Percentiles rank a stretch among this genome's conserved stretches.
Conservation (phyloP, 2,797 vertebrate species). For the Coendou prehensilis region DNA sequence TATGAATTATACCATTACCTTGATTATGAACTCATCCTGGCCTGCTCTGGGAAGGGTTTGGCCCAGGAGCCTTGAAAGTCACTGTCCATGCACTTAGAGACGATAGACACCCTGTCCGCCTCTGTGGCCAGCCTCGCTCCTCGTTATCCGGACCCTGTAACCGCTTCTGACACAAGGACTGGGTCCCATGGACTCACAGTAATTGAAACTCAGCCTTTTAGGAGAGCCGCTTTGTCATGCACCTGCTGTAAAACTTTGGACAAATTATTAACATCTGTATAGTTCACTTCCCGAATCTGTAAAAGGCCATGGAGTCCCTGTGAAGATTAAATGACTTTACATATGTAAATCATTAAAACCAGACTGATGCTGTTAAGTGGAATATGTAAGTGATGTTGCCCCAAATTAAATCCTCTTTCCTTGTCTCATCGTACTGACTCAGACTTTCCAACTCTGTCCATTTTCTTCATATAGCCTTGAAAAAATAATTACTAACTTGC, state of each 20-base stretch:
- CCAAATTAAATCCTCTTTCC: not conserved
- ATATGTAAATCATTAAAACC: not conserved
- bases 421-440: not conserved
- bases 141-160: not conserved
- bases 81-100: not conserved
- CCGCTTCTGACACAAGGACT: not conserved
- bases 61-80: too few relatives aligned
- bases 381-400: not conserved
- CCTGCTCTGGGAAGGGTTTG: not conserved
- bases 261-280: not conserved
- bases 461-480: not conserved
- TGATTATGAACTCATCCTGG: not conserved
- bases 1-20: not conserved
- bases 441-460: not conserved
- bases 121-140: accelerated
- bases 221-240: not conserved
- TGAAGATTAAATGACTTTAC: not conserved
- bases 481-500: not conserved
- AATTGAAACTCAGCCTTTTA: not conserved
- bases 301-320: not conserved
- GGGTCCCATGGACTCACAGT: not conserved
- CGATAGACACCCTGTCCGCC: not conserved
- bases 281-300: not conserved
- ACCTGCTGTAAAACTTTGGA: not conserved
- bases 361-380: not conserved